phyloP scores from a whole-genome alignment of 2,888 invertebrate species.

The Nemapogon koenigi region DNA sequence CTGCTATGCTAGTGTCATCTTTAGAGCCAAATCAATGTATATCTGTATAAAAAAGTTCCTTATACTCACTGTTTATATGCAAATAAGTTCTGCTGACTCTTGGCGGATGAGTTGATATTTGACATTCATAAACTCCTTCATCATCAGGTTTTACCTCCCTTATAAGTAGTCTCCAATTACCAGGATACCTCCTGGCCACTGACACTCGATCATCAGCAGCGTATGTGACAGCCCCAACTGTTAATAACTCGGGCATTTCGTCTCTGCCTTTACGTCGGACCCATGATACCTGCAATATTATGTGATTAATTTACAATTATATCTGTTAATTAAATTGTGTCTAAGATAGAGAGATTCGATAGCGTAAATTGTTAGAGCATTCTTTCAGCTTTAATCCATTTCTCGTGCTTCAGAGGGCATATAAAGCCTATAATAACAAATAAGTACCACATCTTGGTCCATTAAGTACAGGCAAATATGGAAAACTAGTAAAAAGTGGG shows the following conservation, averaged over 20 bases:
- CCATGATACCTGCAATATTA: conserved; percentile 68
- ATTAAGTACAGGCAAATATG: too few relatives aligned
- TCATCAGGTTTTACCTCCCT: conserved; percentile 71
- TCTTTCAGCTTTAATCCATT: too few relatives aligned
- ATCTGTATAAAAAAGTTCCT: neutral
- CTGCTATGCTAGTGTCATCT: neutral
- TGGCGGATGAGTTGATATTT: conserved; percentile 76
- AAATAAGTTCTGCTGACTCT: conserved; percentile 71
- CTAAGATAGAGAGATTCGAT: too few relatives aligned
- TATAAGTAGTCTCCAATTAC: conserved; percentile 69
- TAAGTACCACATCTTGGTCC: too few relatives aligned
- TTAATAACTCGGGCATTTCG: conserved; percentile 71
- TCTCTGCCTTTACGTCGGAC: conserved; percentile 66
- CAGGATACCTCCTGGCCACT: conserved; percentile 67
- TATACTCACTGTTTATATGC: conserved; percentile 69
- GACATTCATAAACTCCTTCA: conserved; percentile 74
- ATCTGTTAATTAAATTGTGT: too few relatives aligned
- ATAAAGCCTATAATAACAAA: too few relatives aligned
- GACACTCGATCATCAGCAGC: conserved; percentile 71
- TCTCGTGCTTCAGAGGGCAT: too few relatives aligned
- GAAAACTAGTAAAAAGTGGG: too few relatives aligned
- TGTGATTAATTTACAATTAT: conserved; percentile 11
- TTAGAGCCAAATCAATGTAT: neutral
- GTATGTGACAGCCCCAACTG: conserved; percentile 73
- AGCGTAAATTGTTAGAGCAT: too few relatives aligned